Evolutionary conservation across 2,888 invertebrate species (phyloP).

Genomic region (Lysandra coridon): DNA sequence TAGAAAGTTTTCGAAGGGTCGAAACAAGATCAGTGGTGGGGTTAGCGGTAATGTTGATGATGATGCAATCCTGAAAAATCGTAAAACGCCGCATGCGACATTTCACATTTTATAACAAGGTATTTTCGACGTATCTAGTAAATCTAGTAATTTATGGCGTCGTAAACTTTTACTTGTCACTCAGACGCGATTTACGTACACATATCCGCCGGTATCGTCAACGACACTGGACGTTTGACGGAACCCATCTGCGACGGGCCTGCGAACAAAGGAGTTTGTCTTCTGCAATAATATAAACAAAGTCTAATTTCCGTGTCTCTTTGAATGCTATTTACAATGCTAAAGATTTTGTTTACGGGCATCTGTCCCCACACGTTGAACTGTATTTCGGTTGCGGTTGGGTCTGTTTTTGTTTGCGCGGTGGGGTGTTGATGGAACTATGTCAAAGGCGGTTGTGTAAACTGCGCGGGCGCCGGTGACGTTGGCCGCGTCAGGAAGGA

Average conservation of each 20-base stretch:
- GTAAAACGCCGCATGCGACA: constrained; percentile 68
- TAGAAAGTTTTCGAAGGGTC: neutral
- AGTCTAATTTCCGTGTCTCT: constrained; percentile 72
- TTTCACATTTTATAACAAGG: constrained; percentile 67
- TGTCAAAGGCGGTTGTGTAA: constrained; percentile 52
- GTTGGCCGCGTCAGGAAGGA: constrained; percentile 66
- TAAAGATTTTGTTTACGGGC: constrained; percentile 15
- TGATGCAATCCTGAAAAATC: constrained; percentile 30
- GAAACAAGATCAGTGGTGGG: neutral
- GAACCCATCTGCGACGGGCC: constrained; percentile 62
- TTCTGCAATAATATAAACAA: constrained; percentile 70
- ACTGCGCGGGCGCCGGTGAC: constrained; percentile 73
- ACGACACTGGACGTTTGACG: constrained; percentile 62
- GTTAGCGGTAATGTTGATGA: neutral
- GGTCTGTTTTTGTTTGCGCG: constrained; percentile 43
- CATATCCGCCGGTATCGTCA: constrained; percentile 75
- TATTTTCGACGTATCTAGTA: constrained; percentile 61
- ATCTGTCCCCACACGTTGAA: constrained; percentile 37
- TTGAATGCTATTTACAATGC: constrained; percentile 29
- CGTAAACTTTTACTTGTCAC: constrained; percentile 79
- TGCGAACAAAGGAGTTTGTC: constrained; percentile 70
- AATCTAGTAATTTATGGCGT: constrained; percentile 72
- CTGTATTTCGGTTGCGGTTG: constrained; percentile 42
- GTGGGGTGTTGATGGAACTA: constrained; percentile 46
- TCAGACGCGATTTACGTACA: constrained; percentile 70